Evolutionary conservation across 2,888 invertebrate species (phyloP), one percentile per base, ranked within the genome.

Genomic region (Heliconius charithonia): DNA sequence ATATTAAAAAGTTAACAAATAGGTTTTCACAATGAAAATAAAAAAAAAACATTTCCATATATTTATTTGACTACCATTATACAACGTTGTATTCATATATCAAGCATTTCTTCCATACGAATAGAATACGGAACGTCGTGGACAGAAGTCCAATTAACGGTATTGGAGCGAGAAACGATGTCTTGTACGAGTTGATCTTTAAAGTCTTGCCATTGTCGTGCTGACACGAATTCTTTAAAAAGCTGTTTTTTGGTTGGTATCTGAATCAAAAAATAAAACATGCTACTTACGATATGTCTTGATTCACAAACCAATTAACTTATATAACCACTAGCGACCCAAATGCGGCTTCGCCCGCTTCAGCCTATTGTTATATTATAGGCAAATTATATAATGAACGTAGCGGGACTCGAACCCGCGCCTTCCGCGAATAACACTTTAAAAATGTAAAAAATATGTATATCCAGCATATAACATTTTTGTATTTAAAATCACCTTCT

Each of bases 41-140:
- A 72, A 51, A 74, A n/a, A 19, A 41, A 65, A 4, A 10, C 29
- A 27, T 75, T 63, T 32, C 27, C 65, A n/a, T 63, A 2, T 29
- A 62, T 70, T 56, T 76, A 41, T 41, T 37, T 69, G 45, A 29
- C 7, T 41, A 76, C 37, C n/a, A n/a, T 37, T 37, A 67, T 27
- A 69, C 16, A 27, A 45, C 16, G 1, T 67, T 62, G 22, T 22
- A 25, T 71, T 88, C 84, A 94, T 80, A 93, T 89, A 81, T 94
- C 93, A 10, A 92, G 85, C 91, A 95, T 93, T 85, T 96, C 95
- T 74, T 94, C 95, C 87, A 96, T 95, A 32, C 96, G 92, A 79
- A 96, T 96, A 56, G 96, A 96, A 85, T 96, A 96, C 0, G 96
- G 96, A 22, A 96, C 96, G 76, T 96, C 96, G 78, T 96, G 96